These are phyloP conservation scores for Oedothorax gibbosus DNA, from an alignment of 1,140 invertebrate species.

Conservation along the genomic window DNA sequence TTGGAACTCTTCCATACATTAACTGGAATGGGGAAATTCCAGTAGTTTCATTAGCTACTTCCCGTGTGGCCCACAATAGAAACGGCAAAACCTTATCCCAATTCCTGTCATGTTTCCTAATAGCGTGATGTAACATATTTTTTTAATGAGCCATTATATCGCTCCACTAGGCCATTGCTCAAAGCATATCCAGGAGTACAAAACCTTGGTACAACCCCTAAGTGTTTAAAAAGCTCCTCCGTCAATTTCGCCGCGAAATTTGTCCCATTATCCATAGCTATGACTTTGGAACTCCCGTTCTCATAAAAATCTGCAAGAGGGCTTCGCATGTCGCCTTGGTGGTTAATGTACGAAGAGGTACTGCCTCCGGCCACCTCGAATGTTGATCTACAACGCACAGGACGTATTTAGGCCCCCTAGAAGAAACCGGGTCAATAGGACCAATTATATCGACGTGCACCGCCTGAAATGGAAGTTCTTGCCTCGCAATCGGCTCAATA, in stretches of 20 bases:
- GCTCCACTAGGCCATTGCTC: constrained; percentile 7
- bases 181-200: not conserved
- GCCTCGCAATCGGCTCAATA: not conserved
- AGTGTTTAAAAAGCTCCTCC: not conserved
- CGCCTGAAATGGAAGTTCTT: constrained; percentile 13
- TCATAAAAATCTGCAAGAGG: not conserved
- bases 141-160: not conserved
- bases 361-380: too few relatives aligned
- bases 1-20: constrained; percentile 15
- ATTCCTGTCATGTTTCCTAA: not conserved
- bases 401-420: constrained; percentile 11
- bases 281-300: constrained; percentile 21
- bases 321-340: constrained; percentile 24
- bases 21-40: constrained; percentile 9
- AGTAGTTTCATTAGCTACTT: constrained; percentile 6
- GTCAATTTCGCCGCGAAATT: not conserved
- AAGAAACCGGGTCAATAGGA: not conserved
- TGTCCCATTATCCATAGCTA: constrained; percentile 24
- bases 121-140: not conserved
- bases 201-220: not conserved
- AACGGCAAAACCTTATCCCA: constrained; percentile 17
- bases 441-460: not conserved
- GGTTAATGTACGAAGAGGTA: not conserved
- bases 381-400: constrained; percentile 6
- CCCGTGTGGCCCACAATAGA: constrained; percentile 3